Conservation (phyloP, 2,888 invertebrate species). For the Anoplius nigerrimus region DNA sequence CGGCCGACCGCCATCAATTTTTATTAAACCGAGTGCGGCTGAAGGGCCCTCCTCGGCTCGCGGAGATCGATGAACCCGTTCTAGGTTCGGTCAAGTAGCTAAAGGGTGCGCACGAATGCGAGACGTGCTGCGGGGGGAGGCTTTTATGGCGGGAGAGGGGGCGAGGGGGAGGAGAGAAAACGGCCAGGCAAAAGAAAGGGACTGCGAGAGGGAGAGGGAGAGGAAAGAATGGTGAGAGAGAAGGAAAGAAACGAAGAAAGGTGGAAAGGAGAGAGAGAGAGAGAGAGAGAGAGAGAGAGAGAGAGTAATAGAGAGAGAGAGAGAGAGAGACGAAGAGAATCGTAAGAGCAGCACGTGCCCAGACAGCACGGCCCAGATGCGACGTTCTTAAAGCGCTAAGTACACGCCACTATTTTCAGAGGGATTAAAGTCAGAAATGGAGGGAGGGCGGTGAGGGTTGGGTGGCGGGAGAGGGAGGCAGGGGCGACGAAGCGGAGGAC, state of each 20-base stretch:
- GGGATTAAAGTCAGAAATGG: constrained; percentile 54
- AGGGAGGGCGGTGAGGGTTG: constrained; percentile 22
- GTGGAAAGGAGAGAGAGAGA: too few relatives aligned
- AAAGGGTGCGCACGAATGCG: constrained; percentile 10
- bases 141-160: not conserved
- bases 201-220: not conserved
- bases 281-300: constrained; percentile 5
- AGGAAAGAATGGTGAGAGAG: not conserved
- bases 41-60: constrained; percentile 18
- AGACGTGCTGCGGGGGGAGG: constrained; percentile 2
- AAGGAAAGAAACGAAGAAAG: not conserved
- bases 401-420: constrained; percentile 53
- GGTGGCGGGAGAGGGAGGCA: constrained; percentile 18
- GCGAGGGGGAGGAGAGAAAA: constrained; percentile 1
- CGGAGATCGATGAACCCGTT: constrained; percentile 52
- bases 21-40: constrained; percentile 44
- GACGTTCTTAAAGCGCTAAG: constrained; percentile 56
- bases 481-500: not conserved
- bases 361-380: constrained; percentile 49
- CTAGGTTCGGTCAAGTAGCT: constrained; percentile 9
- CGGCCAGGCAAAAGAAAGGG: constrained; percentile 4
- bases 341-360: constrained; percentile 47
- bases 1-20: constrained; percentile 41
- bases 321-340: constrained; percentile 14
- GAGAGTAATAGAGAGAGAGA: not conserved